phyloP scores from a whole-genome alignment of 1,140 invertebrate genomes.

The Bradysia coprophila region DNA sequence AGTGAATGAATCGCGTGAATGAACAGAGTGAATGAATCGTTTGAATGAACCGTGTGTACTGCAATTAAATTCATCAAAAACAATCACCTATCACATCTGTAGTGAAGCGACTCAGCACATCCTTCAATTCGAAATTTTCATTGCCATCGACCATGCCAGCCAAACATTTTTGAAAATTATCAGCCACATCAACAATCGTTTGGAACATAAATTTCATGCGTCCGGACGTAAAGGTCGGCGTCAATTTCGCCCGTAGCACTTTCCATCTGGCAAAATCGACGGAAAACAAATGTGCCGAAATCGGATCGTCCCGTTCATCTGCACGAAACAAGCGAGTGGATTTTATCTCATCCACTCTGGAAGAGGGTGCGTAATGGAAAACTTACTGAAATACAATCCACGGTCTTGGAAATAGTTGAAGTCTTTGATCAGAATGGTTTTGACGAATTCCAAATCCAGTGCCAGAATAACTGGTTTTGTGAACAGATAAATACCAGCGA shows the following conservation, averaged over 20 bases:
- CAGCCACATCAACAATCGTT: conserved; percentile 5
- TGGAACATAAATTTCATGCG: conserved; percentile 24
- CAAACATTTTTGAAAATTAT: conserved; percentile 7
- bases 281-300: conserved; percentile 15
- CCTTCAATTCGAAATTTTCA: conserved; percentile 27
- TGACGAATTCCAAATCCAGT: conserved; percentile 24
- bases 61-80: too few species aligned
- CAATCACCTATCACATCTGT: conserved; percentile 34
- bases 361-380: too few species aligned
- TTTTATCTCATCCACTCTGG: too few species aligned
- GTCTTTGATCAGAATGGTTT: conserved; percentile 27
- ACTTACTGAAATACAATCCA: conserved; percentile 10
- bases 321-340: too few species aligned
- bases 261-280: conserved; percentile 22
- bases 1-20: too few species aligned
- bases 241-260: conserved; percentile 19
- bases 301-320: conserved; percentile 9
- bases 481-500: not conserved
- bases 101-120: conserved; percentile 26
- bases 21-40: too few species aligned
- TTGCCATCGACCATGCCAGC: conserved; percentile 3
- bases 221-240: conserved; percentile 23
- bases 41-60: too few species aligned
- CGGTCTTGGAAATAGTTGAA: conserved; percentile 24
- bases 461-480: conserved; percentile 15